phyloP scores from a whole-genome alignment of 2,797 vertebrate species.

The Cynodonichthys magdalenae region DNA sequence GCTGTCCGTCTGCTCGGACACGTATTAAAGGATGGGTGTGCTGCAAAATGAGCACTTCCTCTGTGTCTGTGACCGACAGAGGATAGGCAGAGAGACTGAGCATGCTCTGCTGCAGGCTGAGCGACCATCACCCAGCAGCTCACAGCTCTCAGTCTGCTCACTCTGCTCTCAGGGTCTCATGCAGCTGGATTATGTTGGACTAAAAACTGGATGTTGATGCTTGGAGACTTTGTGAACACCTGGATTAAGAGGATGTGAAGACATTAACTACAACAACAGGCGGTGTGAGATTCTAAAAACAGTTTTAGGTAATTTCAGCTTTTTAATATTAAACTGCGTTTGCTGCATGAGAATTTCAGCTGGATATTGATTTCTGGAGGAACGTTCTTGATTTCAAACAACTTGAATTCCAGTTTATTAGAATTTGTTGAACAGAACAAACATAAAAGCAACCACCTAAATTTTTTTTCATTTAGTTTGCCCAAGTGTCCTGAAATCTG shows the following conservation, averaged over 20 bases:
- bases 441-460: constrained; percentile 19
- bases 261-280: constrained; percentile 19
- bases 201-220: constrained; percentile 16
- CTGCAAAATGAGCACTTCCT: constrained; percentile 26
- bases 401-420: background rate
- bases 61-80: constrained; percentile 12
- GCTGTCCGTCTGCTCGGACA: too few species aligned
- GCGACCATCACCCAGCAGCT: constrained; percentile 75
- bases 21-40: constrained; percentile 4
- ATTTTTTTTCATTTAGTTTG: constrained; percentile 36
- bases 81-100: constrained; percentile 26
- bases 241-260: constrained; percentile 36
- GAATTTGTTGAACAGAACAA: background rate
- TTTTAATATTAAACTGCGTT: constrained; percentile 12
- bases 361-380: background rate
- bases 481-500: constrained; percentile 28
- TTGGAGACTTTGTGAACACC: constrained; percentile 23
- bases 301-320: constrained; percentile 71
- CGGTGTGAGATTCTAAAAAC: constrained; percentile 42
- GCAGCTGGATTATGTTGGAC: constrained; percentile 47
- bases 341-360: constrained; percentile 13
- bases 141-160: constrained; percentile 44
- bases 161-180: constrained; percentile 43
- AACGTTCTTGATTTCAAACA: background rate
- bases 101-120: constrained; percentile 44